Base-by-base conservation (phyloP, 2,113 vertebrate species). In the Ondatra zibethicus region DNA sequence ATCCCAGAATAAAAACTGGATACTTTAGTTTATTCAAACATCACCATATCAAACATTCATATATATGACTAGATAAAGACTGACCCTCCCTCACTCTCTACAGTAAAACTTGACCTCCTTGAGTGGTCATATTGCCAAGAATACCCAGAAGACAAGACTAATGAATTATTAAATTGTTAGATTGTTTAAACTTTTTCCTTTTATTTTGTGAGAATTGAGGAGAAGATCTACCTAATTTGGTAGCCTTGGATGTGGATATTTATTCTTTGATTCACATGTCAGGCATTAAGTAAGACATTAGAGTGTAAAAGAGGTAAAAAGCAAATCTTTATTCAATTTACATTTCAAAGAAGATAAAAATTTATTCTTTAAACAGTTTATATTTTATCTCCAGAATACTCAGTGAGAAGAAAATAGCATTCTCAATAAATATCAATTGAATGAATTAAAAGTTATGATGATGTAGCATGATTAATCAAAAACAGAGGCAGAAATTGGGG, bases 371-470 rank as follows among this genome's bases (percentile, higher is more conserved):
- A 88, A 90, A 29, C 65, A 61, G 92, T 93, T 95, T 29, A 77
- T 63, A 77, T 88, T 96, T 93, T 52, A 85, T 72, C 39, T 63
- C 10, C 4, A 85, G 68, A 52, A 77, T 82, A 94, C 17, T 96
- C 33, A 87, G 58, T 96, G 76, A 39, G 47, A 31, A 88, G 39
- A 21, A 91, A 45, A 86, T 42, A 68, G n/a, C 25, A 82, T 89
- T 70, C 36, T 87, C 81, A 91, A 52, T 93, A 92, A 91, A 96
- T 91, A 93, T 14, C 91, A 73, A 72, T 76, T 42, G 77, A 94
- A 87, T 92, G 33, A 96, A n/a, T 89, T 94, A 68, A 92, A 95
- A 55, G 14, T 77, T 87, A 21, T n/a, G n/a, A n/a, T n/a, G n/a
- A n/a, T n/a, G n/a, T n/a, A n/a, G n/a, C n/a, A n/a, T n/a, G n/a